phyloP scores from a whole-genome alignment of 2,797 vertebrate species.

The Moxostoma hubbsi region DNA sequence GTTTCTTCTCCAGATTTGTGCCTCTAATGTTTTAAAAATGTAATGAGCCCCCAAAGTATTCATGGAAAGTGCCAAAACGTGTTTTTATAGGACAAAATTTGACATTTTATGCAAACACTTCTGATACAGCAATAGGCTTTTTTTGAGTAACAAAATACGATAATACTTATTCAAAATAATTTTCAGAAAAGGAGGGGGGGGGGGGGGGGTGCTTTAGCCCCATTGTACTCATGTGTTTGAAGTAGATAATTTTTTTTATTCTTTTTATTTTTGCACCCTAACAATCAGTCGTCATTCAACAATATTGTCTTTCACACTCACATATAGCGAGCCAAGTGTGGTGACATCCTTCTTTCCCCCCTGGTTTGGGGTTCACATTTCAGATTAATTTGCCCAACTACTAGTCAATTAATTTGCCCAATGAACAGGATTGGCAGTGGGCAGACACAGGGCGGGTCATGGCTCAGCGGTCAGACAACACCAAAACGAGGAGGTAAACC shows the following conservation, averaged over 20 bases:
- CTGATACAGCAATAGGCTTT: too few relatives aligned
- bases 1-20: too few relatives aligned
- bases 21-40: too few relatives aligned
- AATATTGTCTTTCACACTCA: slow-evolving; percentile 55
- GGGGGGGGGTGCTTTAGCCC: too few relatives aligned
- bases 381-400: slow-evolving; percentile 59
- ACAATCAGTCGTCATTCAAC: slow-evolving; percentile 57
- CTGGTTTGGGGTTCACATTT: slow-evolving; percentile 30
- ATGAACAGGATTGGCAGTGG: slow-evolving; percentile 27
- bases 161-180: too few relatives aligned
- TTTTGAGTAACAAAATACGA: too few relatives aligned
- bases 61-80: too few relatives aligned
- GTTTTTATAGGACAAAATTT: too few relatives aligned
- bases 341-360: slow-evolving; percentile 40
- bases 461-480: slow-evolving; percentile 42
- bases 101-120: too few relatives aligned
- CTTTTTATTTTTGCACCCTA: slow-evolving; percentile 6
- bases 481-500: slow-evolving; percentile 34
- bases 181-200: too few relatives aligned
- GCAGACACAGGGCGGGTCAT: slow-evolving; percentile 41
- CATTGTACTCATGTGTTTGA: background rate
- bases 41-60: too few relatives aligned
- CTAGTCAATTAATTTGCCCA: slow-evolving; percentile 39
- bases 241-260: too few relatives aligned
- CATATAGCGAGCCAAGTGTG: slow-evolving; percentile 28